phyloP scores from a whole-genome alignment of 2,797 vertebrate species.

The Huso huso region DNA sequence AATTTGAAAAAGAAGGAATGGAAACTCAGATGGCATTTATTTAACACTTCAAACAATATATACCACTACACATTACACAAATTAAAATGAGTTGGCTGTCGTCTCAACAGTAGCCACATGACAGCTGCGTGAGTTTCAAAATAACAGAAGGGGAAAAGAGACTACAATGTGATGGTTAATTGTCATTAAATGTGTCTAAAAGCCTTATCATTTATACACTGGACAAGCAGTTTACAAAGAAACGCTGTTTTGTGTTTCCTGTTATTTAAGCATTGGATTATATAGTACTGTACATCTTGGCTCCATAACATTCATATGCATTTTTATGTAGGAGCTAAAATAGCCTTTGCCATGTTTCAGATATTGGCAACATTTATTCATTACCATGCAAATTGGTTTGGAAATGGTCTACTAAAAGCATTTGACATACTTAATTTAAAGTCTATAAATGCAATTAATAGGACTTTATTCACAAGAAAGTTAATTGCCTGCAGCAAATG shows the following conservation, averaged over 20 bases:
- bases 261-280: background rate
- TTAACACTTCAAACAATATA: too few relatives aligned
- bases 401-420: slow-evolving; percentile 59
- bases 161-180: too few relatives aligned
- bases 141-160: too few relatives aligned
- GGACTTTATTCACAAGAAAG: slow-evolving; percentile 55
- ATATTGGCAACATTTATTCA: slow-evolving; percentile 61
- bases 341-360: slow-evolving; percentile 27
- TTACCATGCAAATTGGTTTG: slow-evolving; percentile 61
- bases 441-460: slow-evolving; percentile 65
- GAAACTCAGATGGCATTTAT: too few relatives aligned
- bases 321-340: background rate
- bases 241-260: background rate
- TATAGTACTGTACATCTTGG: background rate
- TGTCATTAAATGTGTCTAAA: too few relatives aligned
- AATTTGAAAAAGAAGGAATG: too few relatives aligned
- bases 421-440: slow-evolving; percentile 64
- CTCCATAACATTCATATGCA: background rate
- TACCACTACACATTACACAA: too few relatives aligned
- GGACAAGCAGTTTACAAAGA: too few relatives aligned
- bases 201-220: too few relatives aligned
- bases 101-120: too few relatives aligned
- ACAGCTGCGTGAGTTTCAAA: too few relatives aligned
- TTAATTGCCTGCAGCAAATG: slow-evolving; percentile 49
- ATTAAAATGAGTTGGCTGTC: too few relatives aligned